Evolutionary conservation across 2,797 vertebrate genomes (phyloP).

Genomic region (Gadopsis bispinosus): DNA sequence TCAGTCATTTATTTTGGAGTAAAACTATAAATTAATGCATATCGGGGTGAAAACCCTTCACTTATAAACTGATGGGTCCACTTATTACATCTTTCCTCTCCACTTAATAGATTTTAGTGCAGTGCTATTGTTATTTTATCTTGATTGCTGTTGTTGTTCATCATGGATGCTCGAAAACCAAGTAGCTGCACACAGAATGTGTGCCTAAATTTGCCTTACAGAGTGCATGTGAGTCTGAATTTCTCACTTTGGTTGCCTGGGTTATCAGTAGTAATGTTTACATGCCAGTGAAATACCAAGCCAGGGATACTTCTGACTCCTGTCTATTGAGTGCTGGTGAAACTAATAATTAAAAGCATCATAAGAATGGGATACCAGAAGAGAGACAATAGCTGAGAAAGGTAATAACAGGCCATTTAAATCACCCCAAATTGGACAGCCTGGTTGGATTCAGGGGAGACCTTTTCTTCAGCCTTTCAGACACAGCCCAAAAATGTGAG

Average conservation of each 20-base stretch:
- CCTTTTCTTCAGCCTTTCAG: conserved; percentile 75
- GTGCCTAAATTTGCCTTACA: neutral
- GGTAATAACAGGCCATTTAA: conserved; percentile 83
- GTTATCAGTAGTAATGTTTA: conserved; percentile 59
- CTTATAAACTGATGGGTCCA: neutral
- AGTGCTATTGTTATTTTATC: neutral
- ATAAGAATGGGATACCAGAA: conserved; percentile 49
- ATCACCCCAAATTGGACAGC: conserved; percentile 84
- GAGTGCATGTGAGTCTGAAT: neutral
- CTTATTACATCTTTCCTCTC: neutral
- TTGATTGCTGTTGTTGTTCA: neutral
- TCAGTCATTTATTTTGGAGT: neutral
- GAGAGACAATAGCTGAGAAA: conserved; percentile 76
- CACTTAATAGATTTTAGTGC: neutral
- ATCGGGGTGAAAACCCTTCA: neutral
- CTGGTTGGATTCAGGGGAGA: conserved; percentile 68
- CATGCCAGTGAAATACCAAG: conserved; percentile 51
- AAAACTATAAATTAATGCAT: neutral
- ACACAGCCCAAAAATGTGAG: conserved; percentile 73
- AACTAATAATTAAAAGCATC: conserved; percentile 75
- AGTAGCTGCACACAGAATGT: neutral
- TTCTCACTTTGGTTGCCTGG: conserved; percentile 60
- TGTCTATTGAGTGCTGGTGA: conserved; percentile 53
- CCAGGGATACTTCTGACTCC: conserved; percentile 60
- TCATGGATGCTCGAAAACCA: neutral